Evolutionary conservation across 2,888 invertebrate genomes (phyloP), one percentile per base, ranked within the genome.

Genomic region (Melanophora roralis): DNA sequence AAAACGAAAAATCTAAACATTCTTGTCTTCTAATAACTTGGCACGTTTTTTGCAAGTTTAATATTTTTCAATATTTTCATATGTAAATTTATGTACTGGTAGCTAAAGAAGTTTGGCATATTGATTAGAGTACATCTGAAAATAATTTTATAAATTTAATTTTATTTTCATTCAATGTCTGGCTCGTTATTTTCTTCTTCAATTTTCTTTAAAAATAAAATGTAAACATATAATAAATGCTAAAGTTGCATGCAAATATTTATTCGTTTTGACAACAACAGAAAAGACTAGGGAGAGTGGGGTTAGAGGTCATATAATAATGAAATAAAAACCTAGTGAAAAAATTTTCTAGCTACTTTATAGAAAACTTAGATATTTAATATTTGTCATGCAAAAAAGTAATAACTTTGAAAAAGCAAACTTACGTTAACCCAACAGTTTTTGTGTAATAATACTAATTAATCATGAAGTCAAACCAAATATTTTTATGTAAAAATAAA

Each of bases 161-260:
- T 36, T 38, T 27, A 7, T 16, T 38, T 21, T 32, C 23, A 0
- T 60, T n/a, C 38, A 6, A 11, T 16, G 40, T 36, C 27, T 27
- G 6, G 4, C 27, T 14, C n/a, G 27, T 19, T 47, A 36, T 49
- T 23, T 51, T 43, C 1, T 16, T 16, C 14, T 6, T 7, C 36
- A 53, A 49, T 68, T 62, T 64, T 16, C 64, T n/a, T 49, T 78
- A 57, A 64, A 69, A 74, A 78, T 78, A 68, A 74, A 74, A 78
- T 73, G 78, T 78, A 74, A 78, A 74, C 78, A 74, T 19, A 53
- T 73, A 73, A 73, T 78, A 68, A 62, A 78, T 68, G 68, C 45
- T 64, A 57, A 51, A 78, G 74, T 69, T 64, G 73, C 78, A 74
- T 78, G 78, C n/a, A n/a, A n/a, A n/a, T n/a, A n/a, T n/a, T n/a